phyloP scores from a whole-genome alignment of 2,797 vertebrate species.

The Clamator glandarius region DNA sequence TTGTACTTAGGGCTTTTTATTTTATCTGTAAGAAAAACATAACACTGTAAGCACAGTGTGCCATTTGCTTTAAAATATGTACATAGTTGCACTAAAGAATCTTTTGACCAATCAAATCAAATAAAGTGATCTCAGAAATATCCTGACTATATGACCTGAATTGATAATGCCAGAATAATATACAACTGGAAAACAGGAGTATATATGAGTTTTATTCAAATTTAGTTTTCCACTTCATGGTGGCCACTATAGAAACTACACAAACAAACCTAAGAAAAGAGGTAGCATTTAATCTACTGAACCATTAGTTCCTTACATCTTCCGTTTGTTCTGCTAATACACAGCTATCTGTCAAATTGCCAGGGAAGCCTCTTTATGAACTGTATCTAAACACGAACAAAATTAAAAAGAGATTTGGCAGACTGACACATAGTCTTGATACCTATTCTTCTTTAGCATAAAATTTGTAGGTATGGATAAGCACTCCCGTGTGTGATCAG shows the following conservation, averaged over 20 bases:
- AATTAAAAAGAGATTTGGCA: not conserved
- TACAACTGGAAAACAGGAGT: not conserved
- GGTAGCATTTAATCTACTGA: not conserved
- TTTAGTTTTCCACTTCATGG: not conserved
- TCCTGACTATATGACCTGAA: not conserved
- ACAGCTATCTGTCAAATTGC: not conserved
- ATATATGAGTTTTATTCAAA: not conserved
- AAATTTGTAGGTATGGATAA: not conserved
- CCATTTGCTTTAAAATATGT: not conserved
- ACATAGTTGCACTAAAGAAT: not conserved
- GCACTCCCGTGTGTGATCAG: not conserved
- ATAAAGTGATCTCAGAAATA: not conserved
- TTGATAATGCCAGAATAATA: not conserved
- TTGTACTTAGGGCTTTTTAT: not conserved
- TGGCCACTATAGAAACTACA: not conserved
- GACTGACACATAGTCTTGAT: not conserved
- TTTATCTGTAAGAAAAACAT: not conserved
- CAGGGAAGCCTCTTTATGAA: not conserved
- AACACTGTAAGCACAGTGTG: not conserved
- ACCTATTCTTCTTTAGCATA: not conserved
- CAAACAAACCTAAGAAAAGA: not conserved
- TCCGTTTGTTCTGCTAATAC: not conserved
- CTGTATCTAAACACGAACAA: not conserved
- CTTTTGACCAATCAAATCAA: not conserved
- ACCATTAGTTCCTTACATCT: not conserved